Evolutionary conservation across 2,797 vertebrate species (phyloP).

Genomic region (Melanotaenia parkinsoni): DNA sequence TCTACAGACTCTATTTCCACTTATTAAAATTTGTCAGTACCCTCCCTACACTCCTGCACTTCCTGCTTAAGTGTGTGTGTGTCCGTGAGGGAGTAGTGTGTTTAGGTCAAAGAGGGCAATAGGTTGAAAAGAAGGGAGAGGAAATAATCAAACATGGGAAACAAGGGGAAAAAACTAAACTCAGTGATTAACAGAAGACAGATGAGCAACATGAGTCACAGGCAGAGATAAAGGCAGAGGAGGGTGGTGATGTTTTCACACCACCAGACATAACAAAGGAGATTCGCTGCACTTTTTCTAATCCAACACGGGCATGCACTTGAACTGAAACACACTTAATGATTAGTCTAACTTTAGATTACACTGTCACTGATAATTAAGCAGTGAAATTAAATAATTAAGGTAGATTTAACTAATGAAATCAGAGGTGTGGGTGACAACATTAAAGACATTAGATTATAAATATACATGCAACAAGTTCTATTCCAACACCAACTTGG

Average conservation of each 20-base stretch:
- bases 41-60: background rate
- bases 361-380: background rate
- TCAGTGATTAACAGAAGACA: constrained; percentile 54
- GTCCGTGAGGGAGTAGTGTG: constrained; percentile 18
- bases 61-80: constrained; percentile 10
- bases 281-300: constrained; percentile 12
- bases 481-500: background rate
- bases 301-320: constrained; percentile 7
- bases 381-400: background rate
- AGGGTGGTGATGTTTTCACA: constrained; percentile 62
- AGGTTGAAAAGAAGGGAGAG: constrained; percentile 34
- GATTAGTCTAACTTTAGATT: constrained; percentile 6
- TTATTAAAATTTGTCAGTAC: constrained; percentile 18
- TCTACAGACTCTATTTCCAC: background rate
- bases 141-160: constrained; percentile 56
- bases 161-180: constrained; percentile 61
- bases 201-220: constrained; percentile 59
- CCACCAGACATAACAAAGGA: constrained; percentile 28
- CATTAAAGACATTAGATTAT: background rate
- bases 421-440: background rate
- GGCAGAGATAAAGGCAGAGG: constrained; percentile 33
- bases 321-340: constrained; percentile 1
- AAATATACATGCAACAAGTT: background rate
- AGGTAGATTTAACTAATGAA: background rate
- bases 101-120: constrained; percentile 21